phyloP scores from a whole-genome alignment of 2,888 invertebrate species.

The Meteorus colon region DNA sequence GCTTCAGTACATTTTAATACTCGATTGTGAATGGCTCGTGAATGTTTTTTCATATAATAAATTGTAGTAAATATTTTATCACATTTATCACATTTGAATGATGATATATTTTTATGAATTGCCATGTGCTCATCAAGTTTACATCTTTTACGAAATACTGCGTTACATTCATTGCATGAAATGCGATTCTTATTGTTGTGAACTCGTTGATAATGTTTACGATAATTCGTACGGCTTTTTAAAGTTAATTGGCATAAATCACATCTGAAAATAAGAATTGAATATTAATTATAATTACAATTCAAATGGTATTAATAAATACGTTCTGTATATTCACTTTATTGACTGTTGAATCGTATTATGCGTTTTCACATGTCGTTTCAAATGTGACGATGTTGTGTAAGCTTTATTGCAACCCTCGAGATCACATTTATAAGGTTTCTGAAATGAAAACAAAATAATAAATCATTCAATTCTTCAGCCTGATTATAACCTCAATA shows the following conservation, averaged over 20 bases:
- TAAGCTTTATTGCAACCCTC: conserved; percentile 79
- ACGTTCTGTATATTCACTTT: conserved; percentile 54
- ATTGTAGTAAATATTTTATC: conserved; percentile 74
- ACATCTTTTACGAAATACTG: conserved; percentile 76
- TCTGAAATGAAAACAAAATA: conserved; percentile 67
- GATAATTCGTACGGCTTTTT: conserved; percentile 76
- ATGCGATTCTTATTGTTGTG: conserved; percentile 71
- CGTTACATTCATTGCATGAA: conserved; percentile 74
- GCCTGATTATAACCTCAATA: too few species aligned
- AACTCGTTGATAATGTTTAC: conserved; percentile 76
- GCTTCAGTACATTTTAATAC: conserved; percentile 72
- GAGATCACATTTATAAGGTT: conserved; percentile 77
- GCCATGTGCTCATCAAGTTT: conserved; percentile 77
- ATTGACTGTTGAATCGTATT: conserved; percentile 48
- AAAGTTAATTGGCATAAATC: conserved; percentile 74
- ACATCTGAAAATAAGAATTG: conserved; percentile 58
- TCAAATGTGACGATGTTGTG: conserved; percentile 77
- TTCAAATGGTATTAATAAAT: not conserved
- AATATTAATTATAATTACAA: conserved; percentile 19
- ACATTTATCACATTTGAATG: conserved; percentile 76
- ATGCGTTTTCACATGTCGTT: conserved; percentile 77
- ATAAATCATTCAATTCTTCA: too few species aligned
- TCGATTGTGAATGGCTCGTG: conserved; percentile 72
- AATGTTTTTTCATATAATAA: conserved; percentile 74
- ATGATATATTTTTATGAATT: conserved; percentile 73